Evolutionary conservation across 2,113 vertebrate species (phyloP).

Genomic region (Haplochromis burtoni): DNA sequence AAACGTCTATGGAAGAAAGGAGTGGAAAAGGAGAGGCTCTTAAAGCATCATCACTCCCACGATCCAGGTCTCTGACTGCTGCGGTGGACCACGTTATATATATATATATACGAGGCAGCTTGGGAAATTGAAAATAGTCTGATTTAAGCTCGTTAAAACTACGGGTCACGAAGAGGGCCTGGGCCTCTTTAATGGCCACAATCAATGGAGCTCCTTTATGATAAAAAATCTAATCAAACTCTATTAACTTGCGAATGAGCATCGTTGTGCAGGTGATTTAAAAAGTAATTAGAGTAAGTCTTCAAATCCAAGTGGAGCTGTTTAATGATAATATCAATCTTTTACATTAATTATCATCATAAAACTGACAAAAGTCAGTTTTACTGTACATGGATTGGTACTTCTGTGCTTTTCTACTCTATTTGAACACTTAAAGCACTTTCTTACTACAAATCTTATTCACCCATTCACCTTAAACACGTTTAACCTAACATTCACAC

Average conservation of each 20-base stretch:
- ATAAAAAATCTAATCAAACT: constrained; percentile 42
- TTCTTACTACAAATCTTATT: not conserved
- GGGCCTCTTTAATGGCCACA: constrained; percentile 14
- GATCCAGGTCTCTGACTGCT: not conserved
- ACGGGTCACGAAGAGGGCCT: constrained; percentile 14
- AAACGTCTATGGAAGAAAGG: not conserved
- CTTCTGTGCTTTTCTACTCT: not conserved
- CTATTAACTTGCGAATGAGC: not conserved
- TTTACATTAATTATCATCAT: not conserved
- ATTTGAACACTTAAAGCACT: not conserved
- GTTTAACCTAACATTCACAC: not conserved
- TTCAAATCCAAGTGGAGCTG: not conserved
- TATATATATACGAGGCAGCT: constrained; percentile 30
- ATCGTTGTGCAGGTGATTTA: constrained; percentile 12
- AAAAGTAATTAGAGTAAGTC: constrained; percentile 17
- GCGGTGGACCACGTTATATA: not conserved
- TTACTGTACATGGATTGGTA: not conserved
- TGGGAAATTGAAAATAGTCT: constrained; percentile 42
- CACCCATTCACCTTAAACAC: not conserved
- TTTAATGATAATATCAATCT: constrained; percentile 33
- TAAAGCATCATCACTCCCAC: not conserved
- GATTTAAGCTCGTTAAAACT: constrained; percentile 40
- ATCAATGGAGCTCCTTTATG: not conserved
- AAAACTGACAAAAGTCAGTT: not conserved
- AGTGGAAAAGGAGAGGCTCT: not conserved